These are phyloP conservation scores for Tangara arthus DNA, from an alignment of 2,797 vertebrate genomes.

Conservation along the genomic window DNA sequence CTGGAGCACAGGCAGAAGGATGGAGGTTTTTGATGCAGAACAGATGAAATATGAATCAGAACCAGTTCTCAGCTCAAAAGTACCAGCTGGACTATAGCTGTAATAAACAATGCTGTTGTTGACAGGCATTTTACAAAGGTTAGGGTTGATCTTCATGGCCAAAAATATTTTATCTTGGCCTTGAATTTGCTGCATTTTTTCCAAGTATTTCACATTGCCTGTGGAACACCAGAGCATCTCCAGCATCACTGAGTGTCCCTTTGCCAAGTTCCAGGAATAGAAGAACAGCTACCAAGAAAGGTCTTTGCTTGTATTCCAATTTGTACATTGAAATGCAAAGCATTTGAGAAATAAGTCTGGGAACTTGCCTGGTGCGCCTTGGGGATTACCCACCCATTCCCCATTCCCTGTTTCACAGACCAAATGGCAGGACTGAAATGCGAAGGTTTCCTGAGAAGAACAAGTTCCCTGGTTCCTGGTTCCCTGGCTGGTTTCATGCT, in stretches of 20 bases:
- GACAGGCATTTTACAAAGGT: not conserved
- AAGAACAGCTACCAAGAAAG: slow-evolving; percentile 27
- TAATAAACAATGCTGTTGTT: not conserved
- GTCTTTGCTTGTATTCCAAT: not conserved
- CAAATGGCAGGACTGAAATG: not conserved
- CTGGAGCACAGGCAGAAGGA: not conserved
- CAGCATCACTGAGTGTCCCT: not conserved
- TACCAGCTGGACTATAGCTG: not conserved
- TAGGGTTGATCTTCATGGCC: not conserved
- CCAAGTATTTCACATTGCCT: not conserved
- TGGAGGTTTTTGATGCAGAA: not conserved
- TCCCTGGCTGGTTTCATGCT: not conserved
- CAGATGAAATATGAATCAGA: not conserved
- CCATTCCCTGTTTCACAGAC: not conserved
- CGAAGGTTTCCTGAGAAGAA: not conserved
- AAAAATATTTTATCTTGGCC: slow-evolving; percentile 19
- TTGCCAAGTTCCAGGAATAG: slow-evolving; percentile 49
- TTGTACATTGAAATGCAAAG: slow-evolving; percentile 17
- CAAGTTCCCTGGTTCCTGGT: not conserved
- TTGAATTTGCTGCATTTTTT: not conserved
- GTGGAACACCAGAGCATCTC: slow-evolving; percentile 3
- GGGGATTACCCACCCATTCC: slow-evolving; percentile 14
- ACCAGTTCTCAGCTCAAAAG: not conserved
- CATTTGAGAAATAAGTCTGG: slow-evolving; percentile 33
- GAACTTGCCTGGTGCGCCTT: slow-evolving; percentile 16